Percentiles rank a stretch among this genome's conserved stretches.
These are phyloP conservation scores for Bombyx mori DNA, from an alignment of 1,140 invertebrate species.

Conservation along the genomic window DNA sequence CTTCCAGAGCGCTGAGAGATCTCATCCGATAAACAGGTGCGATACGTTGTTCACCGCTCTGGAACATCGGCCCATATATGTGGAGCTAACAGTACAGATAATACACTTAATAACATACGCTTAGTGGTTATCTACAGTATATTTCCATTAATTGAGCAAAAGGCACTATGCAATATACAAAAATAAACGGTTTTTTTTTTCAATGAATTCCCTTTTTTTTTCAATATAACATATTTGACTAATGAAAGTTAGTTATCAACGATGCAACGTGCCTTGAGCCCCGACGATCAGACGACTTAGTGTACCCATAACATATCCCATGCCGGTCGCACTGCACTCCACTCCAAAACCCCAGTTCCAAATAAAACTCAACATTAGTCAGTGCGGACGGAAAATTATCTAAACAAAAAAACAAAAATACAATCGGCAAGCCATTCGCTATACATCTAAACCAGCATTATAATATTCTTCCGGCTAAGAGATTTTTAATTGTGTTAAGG, in stretches of 20 bases:
- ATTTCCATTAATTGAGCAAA: slow-evolving; percentile 41
- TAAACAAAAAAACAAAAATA: slow-evolving; percentile 13
- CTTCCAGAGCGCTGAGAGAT: not conserved
- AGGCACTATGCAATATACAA: slow-evolving; percentile 55
- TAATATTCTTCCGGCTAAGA: slow-evolving; percentile 12
- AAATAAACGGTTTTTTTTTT: slow-evolving; percentile 27
- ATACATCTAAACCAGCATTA: slow-evolving; percentile 21
- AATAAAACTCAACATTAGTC: not conserved
- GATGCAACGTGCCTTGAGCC: slow-evolving; percentile 55
- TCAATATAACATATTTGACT: slow-evolving; percentile 17
- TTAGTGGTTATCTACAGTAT: slow-evolving; percentile 23
- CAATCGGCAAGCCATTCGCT: slow-evolving; percentile 22
- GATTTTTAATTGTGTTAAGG: slow-evolving; percentile 15
- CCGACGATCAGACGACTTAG: slow-evolving; percentile 16
- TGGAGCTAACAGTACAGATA: too few relatives aligned
- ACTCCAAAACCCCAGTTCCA: slow-evolving; percentile 7
- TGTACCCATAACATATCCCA: slow-evolving; percentile 8
- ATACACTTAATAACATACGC: slow-evolving; percentile 17
- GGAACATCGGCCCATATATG: slow-evolving; percentile 8
- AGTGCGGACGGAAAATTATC: slow-evolving; percentile 1
- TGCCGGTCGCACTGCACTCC: slow-evolving; percentile 4
- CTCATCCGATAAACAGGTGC: not conserved
- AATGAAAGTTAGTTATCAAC: slow-evolving; percentile 8
- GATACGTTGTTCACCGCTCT: slow-evolving; percentile 6
- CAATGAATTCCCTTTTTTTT: slow-evolving; percentile 12